These are phyloP conservation scores for Melanocharis versteri DNA, from an alignment of 2,113 vertebrate genomes.

Conservation along the genomic window DNA sequence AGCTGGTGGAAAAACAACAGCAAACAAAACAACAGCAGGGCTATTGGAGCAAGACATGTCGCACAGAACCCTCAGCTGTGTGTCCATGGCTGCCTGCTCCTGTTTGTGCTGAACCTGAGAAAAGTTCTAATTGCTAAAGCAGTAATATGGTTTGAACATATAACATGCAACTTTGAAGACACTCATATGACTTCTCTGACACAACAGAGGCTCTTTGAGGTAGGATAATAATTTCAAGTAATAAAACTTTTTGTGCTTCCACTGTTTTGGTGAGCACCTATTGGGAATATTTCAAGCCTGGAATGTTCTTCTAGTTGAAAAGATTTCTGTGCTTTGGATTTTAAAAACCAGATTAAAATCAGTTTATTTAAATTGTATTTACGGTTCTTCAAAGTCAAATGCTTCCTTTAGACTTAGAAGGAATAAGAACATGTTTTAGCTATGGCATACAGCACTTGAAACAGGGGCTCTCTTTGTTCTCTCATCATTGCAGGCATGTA, in stretches of 20 bases:
- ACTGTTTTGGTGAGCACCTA: not conserved
- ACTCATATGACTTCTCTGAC: not conserved
- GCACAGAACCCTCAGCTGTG: not conserved
- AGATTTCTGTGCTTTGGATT: not conserved
- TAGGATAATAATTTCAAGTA: not conserved
- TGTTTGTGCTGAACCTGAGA: not conserved
- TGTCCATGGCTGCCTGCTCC: accelerated
- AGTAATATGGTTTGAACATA: not conserved
- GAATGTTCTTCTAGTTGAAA: not conserved
- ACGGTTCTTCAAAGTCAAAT: not conserved
- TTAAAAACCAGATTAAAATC: not conserved
- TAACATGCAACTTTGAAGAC: not conserved
- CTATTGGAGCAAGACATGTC: not conserved
- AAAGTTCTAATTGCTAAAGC: not conserved
- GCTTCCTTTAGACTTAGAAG: not conserved
- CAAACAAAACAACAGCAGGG: not conserved
- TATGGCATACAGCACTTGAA: not conserved
- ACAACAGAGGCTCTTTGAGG: not conserved
- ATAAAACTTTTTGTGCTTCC: not conserved
- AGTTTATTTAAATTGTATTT: not conserved
- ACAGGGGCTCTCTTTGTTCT: not conserved
- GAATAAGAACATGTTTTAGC: not conserved
- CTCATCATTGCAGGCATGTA: not conserved
- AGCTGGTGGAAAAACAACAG: not conserved
- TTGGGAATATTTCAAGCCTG: not conserved